Evolutionary conservation across 2,888 invertebrate species (phyloP), one percentile per base, ranked within the genome.

Genomic region (Elaeidobius kamerunicus): DNA sequence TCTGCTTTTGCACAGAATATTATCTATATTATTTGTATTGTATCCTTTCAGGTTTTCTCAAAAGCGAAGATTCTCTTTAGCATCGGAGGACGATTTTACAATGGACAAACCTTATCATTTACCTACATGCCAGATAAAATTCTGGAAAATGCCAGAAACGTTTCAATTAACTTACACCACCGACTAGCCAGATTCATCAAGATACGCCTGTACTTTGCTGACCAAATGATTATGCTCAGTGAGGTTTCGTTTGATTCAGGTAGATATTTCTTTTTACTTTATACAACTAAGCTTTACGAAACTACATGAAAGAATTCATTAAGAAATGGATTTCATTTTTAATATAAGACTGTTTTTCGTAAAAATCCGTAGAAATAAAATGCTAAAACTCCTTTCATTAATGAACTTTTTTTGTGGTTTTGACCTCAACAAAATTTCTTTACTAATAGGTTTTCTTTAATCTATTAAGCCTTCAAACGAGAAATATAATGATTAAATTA

Each of bases 171-270:
- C 54, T 74, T 88, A 32, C 80, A 82, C 63, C 79, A 82, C 61
- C 74, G 81, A 52, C 68, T 82, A 3, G 87, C 81, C 20, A 76
- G 74, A 60, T 81, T 77, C 67, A 75, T 87, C 61, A 82, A 79
- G 72, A 68, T 81, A 60, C 76, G 81, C 53, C 75, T 86, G 35
- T 79, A 78, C 67, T 88, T 86, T 66, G 83, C 82, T 41, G 77
- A 80, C 44, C 76, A 78, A 49, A 85, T 85, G 85, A 80, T 88
- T 64, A 80, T 86, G 77, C 77, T 88, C 61, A 82, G 85, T 67
- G 87, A 88, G 73, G 79, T 86, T 51, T 73, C 75, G 35, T 82
- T 82, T 65, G 77, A 80, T 60, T 79, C 79, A 59, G 75, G 81
- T 81, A 69, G 74, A 73, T 67, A 6, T n/a, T 48, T 15, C 6